Conservation (phyloP, 2,113 vertebrate species). For the Ciconia boyciana region DNA sequence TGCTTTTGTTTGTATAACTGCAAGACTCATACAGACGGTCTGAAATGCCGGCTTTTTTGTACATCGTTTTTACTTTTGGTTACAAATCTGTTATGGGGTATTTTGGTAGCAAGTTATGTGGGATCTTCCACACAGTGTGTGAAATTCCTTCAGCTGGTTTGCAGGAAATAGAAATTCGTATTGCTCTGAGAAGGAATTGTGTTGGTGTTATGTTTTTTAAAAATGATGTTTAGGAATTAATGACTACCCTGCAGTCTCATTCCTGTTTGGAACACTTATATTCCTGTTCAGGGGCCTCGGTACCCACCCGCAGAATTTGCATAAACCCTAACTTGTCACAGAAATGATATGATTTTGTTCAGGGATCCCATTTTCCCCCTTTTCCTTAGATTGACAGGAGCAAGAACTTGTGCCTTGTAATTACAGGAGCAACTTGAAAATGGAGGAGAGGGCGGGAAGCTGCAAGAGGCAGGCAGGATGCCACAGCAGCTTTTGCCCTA, state of each 20-base stretch:
- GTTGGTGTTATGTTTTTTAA: accelerated
- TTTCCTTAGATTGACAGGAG: background rate
- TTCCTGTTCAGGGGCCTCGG: background rate
- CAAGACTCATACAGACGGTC: background rate
- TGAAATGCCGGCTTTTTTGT: background rate
- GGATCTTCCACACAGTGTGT: background rate
- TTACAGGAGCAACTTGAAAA: background rate
- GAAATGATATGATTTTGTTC: background rate
- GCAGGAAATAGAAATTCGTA: background rate
- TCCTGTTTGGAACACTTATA: background rate
- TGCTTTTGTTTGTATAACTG: background rate
- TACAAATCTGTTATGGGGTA: background rate
- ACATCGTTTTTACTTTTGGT: background rate
- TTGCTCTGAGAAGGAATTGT: background rate
- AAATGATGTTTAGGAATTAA: background rate
- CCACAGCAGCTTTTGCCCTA: background rate
- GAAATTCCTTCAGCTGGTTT: background rate
- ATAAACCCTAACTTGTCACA: background rate
- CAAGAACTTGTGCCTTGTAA: background rate
- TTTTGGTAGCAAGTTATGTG: background rate
- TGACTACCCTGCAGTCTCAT: background rate
- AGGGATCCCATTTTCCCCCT: background rate
- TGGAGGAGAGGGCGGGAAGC: background rate
- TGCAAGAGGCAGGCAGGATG: background rate
- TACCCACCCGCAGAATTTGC: background rate